Evolutionary conservation across 2,888 invertebrate genomes (phyloP), one percentile per base, ranked within the genome.

Genomic region (Tinea semifulvella): DNA sequence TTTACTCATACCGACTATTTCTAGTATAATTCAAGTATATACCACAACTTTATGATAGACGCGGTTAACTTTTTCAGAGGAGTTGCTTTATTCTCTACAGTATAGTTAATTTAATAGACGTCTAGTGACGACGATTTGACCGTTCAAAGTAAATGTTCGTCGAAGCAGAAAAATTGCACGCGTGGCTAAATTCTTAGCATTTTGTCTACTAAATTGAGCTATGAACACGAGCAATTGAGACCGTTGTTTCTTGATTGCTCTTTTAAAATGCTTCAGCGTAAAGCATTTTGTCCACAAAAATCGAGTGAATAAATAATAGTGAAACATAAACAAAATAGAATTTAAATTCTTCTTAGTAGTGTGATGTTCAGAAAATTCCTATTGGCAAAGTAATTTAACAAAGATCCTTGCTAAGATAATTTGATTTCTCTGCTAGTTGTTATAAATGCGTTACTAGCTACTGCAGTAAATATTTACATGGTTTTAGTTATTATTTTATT

Each of bases 131-230:
- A 18, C 26, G 14, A 18, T 40, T 40, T 39, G 22, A 11, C 13
- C 13, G 18, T 39, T 39, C 18, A 16, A 7, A 17, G n/a, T n/a
- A 26, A 4, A 10, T 44, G 36, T 13, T 28, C 42, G 27, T 18
- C 8, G 35, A 25, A 46, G 42, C 35, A 42, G 31, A 42, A 46
- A 46, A 42, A 17, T 35, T 16, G 42, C 46, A 4, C 22, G 35
- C 42, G 19, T 35, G 43, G 17, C 38, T 38, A 31, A 43, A 43
- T 46, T 43, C 40, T 13, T 22, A 40, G 40, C 43, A 43, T 39
- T 46, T 39, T 38, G 18, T 46, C 43, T 46, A 8, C 16, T 26
- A 43, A 31, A 43, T 46, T 38, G 46, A 46, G 28, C 28, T 28
- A 39, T 43, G 27, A 43, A 46, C 40, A 40, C 16, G 26, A 18